phyloP scores from a whole-genome alignment of 2,888 invertebrate species.

The Rhabditophanes sp. region DNA sequence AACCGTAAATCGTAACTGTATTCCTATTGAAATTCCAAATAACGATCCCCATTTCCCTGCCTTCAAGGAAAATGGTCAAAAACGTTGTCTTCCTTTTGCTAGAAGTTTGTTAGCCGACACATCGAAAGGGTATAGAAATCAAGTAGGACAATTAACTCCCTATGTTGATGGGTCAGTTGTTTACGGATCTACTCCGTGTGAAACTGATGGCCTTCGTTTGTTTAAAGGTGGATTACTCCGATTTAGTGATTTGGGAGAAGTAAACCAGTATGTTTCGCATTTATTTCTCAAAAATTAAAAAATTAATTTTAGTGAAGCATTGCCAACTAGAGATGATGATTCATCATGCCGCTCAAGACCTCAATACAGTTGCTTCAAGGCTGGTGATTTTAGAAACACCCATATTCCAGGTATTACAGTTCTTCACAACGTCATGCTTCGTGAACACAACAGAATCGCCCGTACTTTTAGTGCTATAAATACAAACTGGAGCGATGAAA shows the following conservation, averaged over 20 bases:
- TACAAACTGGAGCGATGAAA: slow-evolving; percentile 45
- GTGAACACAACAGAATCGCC: slow-evolving; percentile 43
- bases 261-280: slow-evolving; percentile 38
- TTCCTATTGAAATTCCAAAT: slow-evolving; percentile 73
- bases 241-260: slow-evolving; percentile 39
- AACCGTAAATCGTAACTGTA: slow-evolving; percentile 80
- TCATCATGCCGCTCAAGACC: slow-evolving; percentile 14
- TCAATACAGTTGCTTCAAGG: slow-evolving; percentile 16
- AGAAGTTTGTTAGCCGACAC: slow-evolving; percentile 79
- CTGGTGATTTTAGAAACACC: slow-evolving; percentile 39
- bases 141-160: slow-evolving; percentile 63
- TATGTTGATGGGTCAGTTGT: slow-evolving; percentile 62
- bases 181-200: slow-evolving; percentile 76
- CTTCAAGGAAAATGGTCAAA: slow-evolving; percentile 62
- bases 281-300: slow-evolving; percentile 7
- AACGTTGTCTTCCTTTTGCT: slow-evolving; percentile 82
- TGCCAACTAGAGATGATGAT: too few relatives aligned
- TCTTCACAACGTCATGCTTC: slow-evolving; percentile 37
- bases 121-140: slow-evolving; percentile 51
- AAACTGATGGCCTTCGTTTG: slow-evolving; percentile 62
- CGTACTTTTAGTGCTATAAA: slow-evolving; percentile 33
- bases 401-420: slow-evolving; percentile 41
- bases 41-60: slow-evolving; percentile 74
- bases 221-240: slow-evolving; percentile 47
- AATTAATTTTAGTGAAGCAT: too few relatives aligned